These are phyloP conservation scores for Drosophila pachea DNA, from an alignment of 1,140 invertebrate species.

Conservation along the genomic window DNA sequence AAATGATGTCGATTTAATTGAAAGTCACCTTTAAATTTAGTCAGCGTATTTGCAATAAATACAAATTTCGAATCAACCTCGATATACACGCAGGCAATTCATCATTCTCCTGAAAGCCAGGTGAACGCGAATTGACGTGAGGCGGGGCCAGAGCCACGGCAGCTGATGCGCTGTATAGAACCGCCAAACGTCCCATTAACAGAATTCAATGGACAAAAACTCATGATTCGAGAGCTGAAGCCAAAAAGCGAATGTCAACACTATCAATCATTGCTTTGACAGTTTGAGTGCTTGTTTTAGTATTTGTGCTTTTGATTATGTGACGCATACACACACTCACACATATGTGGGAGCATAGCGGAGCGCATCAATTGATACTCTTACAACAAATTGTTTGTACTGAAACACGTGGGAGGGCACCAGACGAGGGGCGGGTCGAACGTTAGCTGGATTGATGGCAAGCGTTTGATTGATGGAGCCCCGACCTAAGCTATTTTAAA, in stretches of 20 bases:
- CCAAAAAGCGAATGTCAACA: conserved; percentile 77
- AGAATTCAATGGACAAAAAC: conserved; percentile 71
- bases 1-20: conserved; percentile 22
- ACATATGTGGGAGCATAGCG: conserved; percentile 13
- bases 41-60: conserved; percentile 59
- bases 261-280: conserved; percentile 77
- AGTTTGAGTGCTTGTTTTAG: conserved; percentile 78
- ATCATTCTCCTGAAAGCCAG: conserved; percentile 56
- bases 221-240: conserved; percentile 48
- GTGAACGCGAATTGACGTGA: background rate
- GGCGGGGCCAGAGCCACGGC: background rate
- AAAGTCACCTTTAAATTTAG: conserved; percentile 59
- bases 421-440: too few relatives aligned
- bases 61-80: conserved; percentile 49
- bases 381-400: conserved; percentile 71
- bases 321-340: conserved; percentile 42
- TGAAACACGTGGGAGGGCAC: conserved; percentile 47
- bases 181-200: conserved; percentile 67
- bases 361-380: conserved; percentile 67
- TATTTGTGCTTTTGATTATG: conserved; percentile 78
- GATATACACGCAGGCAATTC: conserved; percentile 67
- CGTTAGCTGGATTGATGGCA: background rate
- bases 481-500: conserved; percentile 70
- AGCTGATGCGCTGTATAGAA: conserved; percentile 29
- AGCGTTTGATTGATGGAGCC: conserved; percentile 64